A percentile compares a stretch with the other conserved stretches of the same genome.
phyloP scores from a whole-genome alignment of 2,113 vertebrate species.

The Hystrix cristata region DNA sequence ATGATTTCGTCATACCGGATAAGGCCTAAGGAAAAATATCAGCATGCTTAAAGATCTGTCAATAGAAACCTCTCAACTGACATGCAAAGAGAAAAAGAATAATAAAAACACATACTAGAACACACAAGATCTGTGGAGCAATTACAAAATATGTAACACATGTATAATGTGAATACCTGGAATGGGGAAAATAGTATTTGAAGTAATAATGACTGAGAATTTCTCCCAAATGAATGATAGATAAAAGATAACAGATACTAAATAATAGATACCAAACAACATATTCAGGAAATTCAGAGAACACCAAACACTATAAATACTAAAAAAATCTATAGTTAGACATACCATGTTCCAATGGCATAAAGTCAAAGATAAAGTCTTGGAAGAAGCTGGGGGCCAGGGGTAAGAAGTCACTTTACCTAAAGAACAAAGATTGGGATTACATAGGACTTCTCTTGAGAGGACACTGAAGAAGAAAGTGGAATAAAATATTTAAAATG shows the following conservation, averaged over 20 bases:
- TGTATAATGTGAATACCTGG: background rate
- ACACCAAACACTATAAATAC: background rate
- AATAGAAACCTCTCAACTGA: background rate
- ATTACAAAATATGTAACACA: background rate
- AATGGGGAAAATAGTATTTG: background rate
- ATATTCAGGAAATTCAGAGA: background rate
- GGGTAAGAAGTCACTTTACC: background rate
- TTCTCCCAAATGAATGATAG: background rate
- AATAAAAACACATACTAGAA: background rate
- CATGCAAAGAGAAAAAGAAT: background rate
- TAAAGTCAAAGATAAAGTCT: background rate
- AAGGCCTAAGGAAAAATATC: background rate
- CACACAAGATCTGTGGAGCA: background rate
- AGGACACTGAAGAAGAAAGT: background rate
- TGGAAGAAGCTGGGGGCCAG: background rate
- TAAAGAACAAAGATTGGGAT: background rate
- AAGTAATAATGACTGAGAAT: background rate
- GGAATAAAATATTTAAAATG: background rate
- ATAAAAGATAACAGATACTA: background rate
- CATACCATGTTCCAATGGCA: background rate
- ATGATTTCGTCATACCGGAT: background rate
- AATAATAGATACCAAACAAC: background rate
- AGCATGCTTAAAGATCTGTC: background rate
- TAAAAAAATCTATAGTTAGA: background rate
- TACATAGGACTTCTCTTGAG: background rate